Base-by-base conservation (phyloP, 1,140 invertebrate genomes). In the Drosophila nikananu region DNA sequence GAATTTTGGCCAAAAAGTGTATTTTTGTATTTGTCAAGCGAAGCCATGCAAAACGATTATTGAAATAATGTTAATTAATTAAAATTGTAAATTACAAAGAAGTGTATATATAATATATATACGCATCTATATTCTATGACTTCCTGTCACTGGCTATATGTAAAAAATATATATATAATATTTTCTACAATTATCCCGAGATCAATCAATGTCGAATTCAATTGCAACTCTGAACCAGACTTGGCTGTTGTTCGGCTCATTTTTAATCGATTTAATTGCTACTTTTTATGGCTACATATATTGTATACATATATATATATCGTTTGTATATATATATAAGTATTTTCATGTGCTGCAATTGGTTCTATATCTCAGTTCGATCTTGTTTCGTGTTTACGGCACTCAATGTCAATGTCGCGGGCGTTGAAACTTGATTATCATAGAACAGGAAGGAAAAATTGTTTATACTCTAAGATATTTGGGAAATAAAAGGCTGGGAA, bases 351-450 rank as follows among this genome's bases (percentile, higher is more conserved):
- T 35, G 48, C 52, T 46, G 51, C 70, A 74, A 63, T 75, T 75
- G 37, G 41, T 25, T 55, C 15, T 76, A 57, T 77, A 57, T 77
- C 41, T 76, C 51, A 37, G 54, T 48, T 52, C 52, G 30, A 46
- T 57, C 32, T 60, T 51, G 39, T 35, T 30, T 35, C 52, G 51
- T 58, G 37, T 59, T 51, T 71, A 67, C 52, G 62, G 64, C 67
- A 71, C 58, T 66, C 80, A 83, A 83, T 83, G 80, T 83, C 80
- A 83, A 80, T 78, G 80, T 80, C 80, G 80, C 75, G 76, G 80
- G 80, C 81, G 81, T 83, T 21, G 23, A 35, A 21, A 17, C 32
- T 35, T 52, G 17, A 52, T 30, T 52, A 5, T 10, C 13, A 5
- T 37, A 17, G 15, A 37, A 23, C 52, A 37, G 52, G 32, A 55